phyloP scores from a whole-genome alignment of 1,140 invertebrate species.

The Cyrtorhinus lividipennis region DNA sequence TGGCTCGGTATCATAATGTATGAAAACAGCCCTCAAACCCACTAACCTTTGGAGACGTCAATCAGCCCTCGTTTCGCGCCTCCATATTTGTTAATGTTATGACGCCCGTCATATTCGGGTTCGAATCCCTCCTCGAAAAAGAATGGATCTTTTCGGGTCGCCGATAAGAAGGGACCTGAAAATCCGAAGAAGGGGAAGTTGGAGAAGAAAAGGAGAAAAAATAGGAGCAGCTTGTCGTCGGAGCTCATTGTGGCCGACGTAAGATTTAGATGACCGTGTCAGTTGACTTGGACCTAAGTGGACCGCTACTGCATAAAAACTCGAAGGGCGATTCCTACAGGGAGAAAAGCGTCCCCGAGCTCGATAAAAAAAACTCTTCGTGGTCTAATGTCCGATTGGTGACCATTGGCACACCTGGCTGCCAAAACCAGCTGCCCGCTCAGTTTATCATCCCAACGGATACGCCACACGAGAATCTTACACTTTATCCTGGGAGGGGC shows the following conservation, averaged over 20 bases:
- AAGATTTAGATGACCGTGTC: conserved; percentile 11
- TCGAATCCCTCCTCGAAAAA: background rate
- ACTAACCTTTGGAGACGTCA: no score
- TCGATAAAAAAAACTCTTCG: background rate
- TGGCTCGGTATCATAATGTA: no score
- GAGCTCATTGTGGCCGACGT: conserved; percentile 7
- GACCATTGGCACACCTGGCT: conserved; percentile 9
- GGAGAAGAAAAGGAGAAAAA: background rate
- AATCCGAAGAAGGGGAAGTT: background rate
- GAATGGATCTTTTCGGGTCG: background rate
- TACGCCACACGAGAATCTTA: conserved; percentile 11
- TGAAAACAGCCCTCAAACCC: no score
- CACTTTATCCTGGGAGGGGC: conserved; percentile 1
- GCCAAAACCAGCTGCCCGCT: background rate
- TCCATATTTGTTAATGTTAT: conserved; percentile 5
- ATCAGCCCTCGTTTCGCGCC: background rate
- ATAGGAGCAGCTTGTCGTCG: conserved; percentile 11
- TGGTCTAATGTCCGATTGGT: conserved; percentile 14
- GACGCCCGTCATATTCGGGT: background rate
- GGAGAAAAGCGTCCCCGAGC: background rate
- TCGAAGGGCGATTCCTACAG: background rate
- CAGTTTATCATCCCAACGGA: conserved; percentile 13
- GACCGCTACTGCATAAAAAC: conserved; percentile 12
- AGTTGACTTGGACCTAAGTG: conserved; percentile 14
- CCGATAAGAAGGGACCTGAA: background rate